These are phyloP conservation scores for Drosophila barbarae DNA, from an alignment of 2,888 invertebrate species.

Conservation along the genomic window DNA sequence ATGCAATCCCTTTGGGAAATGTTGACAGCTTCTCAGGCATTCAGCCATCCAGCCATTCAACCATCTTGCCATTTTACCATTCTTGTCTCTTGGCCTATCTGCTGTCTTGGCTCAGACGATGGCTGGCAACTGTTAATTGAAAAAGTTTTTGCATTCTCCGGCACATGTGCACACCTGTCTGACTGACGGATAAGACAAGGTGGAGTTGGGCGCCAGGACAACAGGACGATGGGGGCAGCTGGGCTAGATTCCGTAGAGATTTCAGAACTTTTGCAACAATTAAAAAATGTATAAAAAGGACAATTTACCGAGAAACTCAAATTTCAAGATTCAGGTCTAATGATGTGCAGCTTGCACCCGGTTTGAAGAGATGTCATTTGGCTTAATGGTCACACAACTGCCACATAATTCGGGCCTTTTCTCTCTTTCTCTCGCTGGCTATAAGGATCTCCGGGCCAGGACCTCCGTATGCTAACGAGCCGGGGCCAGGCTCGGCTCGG, in stretches of 20 bases:
- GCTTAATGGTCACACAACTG: slow-evolving; percentile 40
- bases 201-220: background rate
- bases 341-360: slow-evolving; percentile 29
- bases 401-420: slow-evolving; percentile 17
- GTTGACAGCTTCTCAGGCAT: slow-evolving; percentile 26
- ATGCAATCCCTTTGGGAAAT: background rate
- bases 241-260: slow-evolving; percentile 1
- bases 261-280: slow-evolving; percentile 24
- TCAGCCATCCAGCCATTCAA: slow-evolving; percentile 11
- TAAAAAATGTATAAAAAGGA: slow-evolving; percentile 22
- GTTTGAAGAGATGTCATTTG: slow-evolving; percentile 29
- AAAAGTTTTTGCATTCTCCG: slow-evolving; percentile 64
- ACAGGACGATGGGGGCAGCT: background rate
- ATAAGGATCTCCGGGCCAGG: background rate
- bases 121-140: slow-evolving; percentile 68
- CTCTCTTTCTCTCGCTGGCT: background rate
- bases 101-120: slow-evolving; percentile 29
- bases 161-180: slow-evolving; percentile 52
- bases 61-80: slow-evolving; percentile 22
- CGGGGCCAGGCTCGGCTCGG: slow-evolving; percentile 12
- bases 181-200: slow-evolving; percentile 46
- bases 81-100: slow-evolving; percentile 23
- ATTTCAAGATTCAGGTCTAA: slow-evolving; percentile 28
- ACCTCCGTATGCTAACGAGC: slow-evolving; percentile 25
- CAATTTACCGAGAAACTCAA: slow-evolving; percentile 23